Percentiles rank a stretch among this genome's conserved stretches.
Conservation (phyloP, 2,888 invertebrate genomes). For the Cetonia aurata region DNA sequence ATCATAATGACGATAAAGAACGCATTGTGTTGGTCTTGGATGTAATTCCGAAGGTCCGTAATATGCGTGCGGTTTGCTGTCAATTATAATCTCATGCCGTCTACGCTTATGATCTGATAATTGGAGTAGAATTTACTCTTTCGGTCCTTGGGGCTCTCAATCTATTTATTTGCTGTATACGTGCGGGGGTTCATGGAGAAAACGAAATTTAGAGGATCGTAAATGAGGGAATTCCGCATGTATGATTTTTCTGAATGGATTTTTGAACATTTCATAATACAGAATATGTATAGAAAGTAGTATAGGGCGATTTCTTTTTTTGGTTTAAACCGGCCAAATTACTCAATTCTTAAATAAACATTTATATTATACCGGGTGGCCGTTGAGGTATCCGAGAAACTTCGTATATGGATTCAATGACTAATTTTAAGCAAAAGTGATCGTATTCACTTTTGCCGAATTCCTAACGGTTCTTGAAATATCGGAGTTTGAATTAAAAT, state of each 20-base stretch:
- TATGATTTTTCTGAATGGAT: conserved; percentile 35
- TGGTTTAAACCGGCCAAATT: too few relatives aligned
- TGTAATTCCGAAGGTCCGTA: conserved; percentile 45
- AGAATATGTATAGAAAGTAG: too few relatives aligned
- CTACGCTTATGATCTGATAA: conserved; percentile 54
- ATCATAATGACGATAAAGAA: conserved; percentile 29
- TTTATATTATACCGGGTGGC: too few relatives aligned
- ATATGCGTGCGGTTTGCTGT: conserved; percentile 30
- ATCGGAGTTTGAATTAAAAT: too few relatives aligned
- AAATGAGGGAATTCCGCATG: conserved; percentile 37
- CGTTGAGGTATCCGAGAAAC: too few relatives aligned
- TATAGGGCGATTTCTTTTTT: too few relatives aligned
- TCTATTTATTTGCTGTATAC: conserved; percentile 7
- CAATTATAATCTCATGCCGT: conserved; percentile 43
- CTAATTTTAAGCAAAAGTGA: too few relatives aligned
- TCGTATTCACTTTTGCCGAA: too few relatives aligned
- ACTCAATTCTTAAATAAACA: not conserved
- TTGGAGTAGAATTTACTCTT: conserved; percentile 60
- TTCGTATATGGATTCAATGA: too few relatives aligned
- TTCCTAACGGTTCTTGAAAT: too few relatives aligned
- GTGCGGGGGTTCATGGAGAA: conserved; percentile 13
- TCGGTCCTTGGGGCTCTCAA: conserved; percentile 43
- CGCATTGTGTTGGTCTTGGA: conserved; percentile 14
- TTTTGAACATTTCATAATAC: conserved; percentile 18
- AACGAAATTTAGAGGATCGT: conserved; percentile 9